These are phyloP conservation scores for Gymnarchus niloticus DNA, from an alignment of 2,113 vertebrate genomes.

Conservation along the genomic window DNA sequence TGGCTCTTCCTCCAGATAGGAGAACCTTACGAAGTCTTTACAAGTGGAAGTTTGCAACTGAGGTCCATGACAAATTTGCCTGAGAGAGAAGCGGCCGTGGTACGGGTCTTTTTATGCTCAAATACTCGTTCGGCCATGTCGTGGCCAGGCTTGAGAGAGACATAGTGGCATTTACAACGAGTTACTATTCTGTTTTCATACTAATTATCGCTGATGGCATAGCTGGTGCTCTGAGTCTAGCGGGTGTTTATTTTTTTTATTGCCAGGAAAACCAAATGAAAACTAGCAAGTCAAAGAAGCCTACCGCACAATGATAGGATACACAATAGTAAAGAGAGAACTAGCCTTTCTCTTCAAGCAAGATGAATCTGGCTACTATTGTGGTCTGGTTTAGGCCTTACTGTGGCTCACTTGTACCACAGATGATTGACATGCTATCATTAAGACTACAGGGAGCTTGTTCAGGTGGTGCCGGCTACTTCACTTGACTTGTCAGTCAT, in stretches of 20 bases:
- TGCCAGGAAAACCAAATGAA: neutral
- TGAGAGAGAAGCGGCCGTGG: neutral
- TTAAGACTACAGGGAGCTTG: conserved; percentile 39
- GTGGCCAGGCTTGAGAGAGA: conserved; percentile 15
- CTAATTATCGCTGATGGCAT: conserved; percentile 31
- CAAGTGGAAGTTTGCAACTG: conserved; percentile 23
- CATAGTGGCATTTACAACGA: conserved; percentile 24
- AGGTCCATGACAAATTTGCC: conserved; percentile 24
- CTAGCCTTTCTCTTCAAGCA: conserved; percentile 24
- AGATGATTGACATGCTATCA: conserved; percentile 42
- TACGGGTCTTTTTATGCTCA: neutral
- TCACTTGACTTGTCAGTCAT: conserved; percentile 39
- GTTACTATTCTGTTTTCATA: conserved; percentile 23
- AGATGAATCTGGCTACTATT: conserved; percentile 20
- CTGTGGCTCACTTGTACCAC: conserved; percentile 31
- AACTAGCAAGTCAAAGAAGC: neutral
- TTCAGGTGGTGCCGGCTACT: conserved; percentile 38
- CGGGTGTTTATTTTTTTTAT: neutral
- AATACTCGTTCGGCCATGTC: neutral
- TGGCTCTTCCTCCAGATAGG: conserved; percentile 26
- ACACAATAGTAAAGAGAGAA: conserved; percentile 34
- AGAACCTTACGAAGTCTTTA: conserved; percentile 28
- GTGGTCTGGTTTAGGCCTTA: conserved; percentile 35
- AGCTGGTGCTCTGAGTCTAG: neutral
- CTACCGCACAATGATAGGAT: conserved; percentile 2